phyloP scores from a whole-genome alignment of 1,140 invertebrate genomes.

The Heterodera schachtii region DNA sequence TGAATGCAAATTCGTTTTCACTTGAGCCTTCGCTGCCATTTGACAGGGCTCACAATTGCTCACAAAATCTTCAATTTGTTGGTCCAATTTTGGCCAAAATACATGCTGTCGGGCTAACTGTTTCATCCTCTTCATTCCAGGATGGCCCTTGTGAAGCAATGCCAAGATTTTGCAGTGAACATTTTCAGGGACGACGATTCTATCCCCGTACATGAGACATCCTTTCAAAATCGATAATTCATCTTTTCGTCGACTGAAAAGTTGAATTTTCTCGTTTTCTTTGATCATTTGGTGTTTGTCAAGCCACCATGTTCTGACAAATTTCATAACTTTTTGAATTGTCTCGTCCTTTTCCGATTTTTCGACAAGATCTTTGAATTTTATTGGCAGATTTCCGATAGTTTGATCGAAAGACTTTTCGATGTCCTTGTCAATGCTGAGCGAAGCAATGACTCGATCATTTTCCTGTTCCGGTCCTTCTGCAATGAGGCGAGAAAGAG shows the following conservation, averaged over 20 bases:
- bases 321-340: neutral
- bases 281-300: neutral
- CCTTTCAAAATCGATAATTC: neutral
- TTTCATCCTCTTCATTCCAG: neutral
- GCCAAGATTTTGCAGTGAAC: neutral
- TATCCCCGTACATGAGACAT: neutral
- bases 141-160: neutral
- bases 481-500: conserved; percentile 56
- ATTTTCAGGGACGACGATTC: neutral
- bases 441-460: neutral
- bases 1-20: neutral
- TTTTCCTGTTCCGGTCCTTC: neutral
- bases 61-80: neutral
- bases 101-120: neutral
- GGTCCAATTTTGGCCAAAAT: neutral
- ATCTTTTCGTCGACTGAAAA: neutral
- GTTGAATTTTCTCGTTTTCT: neutral
- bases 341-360: neutral
- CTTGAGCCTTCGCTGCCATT: neutral
- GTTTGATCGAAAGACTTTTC: neutral
- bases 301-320: neutral
- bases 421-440: neutral
- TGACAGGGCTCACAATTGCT: neutral
- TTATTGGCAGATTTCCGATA: neutral
- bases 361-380: neutral